phyloP scores from a whole-genome alignment of 2,888 invertebrate species.

The Hecatera dysodea region DNA sequence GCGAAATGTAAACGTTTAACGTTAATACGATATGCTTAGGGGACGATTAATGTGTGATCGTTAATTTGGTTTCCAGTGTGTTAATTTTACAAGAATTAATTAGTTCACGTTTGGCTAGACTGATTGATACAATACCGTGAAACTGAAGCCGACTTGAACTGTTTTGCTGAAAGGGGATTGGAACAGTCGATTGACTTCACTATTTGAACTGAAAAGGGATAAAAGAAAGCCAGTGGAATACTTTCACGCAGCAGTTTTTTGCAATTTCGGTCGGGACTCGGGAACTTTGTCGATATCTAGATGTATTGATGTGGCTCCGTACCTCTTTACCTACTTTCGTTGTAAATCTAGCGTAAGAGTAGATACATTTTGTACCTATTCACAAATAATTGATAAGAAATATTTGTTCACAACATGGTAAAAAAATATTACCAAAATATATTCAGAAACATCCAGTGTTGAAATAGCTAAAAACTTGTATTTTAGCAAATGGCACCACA shows the following conservation, averaged over 20 bases:
- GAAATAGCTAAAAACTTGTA: no score
- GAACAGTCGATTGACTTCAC: slow-evolving; percentile 16
- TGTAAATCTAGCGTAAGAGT: neutral
- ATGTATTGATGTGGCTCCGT: neutral
- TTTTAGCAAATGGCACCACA: no score
- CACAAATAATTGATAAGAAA: no score
- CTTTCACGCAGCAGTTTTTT: slow-evolving; percentile 26
- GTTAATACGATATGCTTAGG: slow-evolving; percentile 55
- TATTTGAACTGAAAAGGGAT: slow-evolving; percentile 31
- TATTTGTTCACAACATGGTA: no score
- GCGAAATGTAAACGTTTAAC: slow-evolving; percentile 53
- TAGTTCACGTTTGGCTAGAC: slow-evolving; percentile 13
- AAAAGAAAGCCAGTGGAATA: slow-evolving; percentile 26
- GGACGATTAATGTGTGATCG: slow-evolving; percentile 40
- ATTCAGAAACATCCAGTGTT: no score
- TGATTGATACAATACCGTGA: slow-evolving; percentile 11
- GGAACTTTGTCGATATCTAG: neutral
- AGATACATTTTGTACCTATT: neutral
- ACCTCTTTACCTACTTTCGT: neutral
- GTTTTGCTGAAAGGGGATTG: slow-evolving; percentile 1
- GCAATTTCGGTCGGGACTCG: slow-evolving; percentile 12
- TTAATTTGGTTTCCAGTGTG: slow-evolving; percentile 49
- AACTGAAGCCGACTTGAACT: slow-evolving; percentile 6
- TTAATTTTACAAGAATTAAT: slow-evolving; percentile 36
- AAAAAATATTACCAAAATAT: no score